Evolutionary conservation across 2,888 invertebrate species (phyloP), one percentile per base, ranked within the genome.

Genomic region (Dryobota labecula): DNA sequence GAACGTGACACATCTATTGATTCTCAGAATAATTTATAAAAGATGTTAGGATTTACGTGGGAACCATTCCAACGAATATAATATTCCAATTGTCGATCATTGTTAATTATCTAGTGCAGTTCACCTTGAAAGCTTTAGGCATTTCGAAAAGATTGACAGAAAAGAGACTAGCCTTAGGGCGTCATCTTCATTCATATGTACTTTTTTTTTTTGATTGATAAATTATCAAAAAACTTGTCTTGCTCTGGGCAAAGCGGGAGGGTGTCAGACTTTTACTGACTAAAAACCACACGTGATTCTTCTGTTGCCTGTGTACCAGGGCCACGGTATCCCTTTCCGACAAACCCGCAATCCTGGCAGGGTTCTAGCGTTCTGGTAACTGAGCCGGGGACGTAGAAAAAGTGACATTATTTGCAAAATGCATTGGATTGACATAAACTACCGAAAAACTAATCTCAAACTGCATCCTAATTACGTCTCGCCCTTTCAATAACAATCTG

Each of bases 1-100:
- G 33, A 47, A 75, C 64, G 73, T 76, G 78, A 75, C 71, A 75
- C 68, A 66, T 66, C 36, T 45, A 68, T 75, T 66, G 47, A 75
- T 82, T 78, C 67, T 71, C 53, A 41, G 57, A 47, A 68, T 53
- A 41, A 64, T 65, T 27, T 51, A 56, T 73, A 38, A 51, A 67
- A 57, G 36, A 53, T 18, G 62, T 66, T 70, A 36, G 58, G 45
- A 53, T 63, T 58, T 33, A 76, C 73, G 67, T 76, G 70, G 61
- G 70, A 73, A 81, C 53, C 24, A 51, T 47, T 27, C 9, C 18
- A 51, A 65, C 33, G 24, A 72, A 57, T 76, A 53, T 45, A 65
- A 53, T 45, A 65, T 66, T 80, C 20, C 13, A 65, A 43, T 58
- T 71, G n/a, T 41, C 58, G 67, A 62, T 63, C 68, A 33, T 45